Base-by-base conservation (phyloP, 2,797 vertebrate species). In the Crax fasciolata region DNA sequence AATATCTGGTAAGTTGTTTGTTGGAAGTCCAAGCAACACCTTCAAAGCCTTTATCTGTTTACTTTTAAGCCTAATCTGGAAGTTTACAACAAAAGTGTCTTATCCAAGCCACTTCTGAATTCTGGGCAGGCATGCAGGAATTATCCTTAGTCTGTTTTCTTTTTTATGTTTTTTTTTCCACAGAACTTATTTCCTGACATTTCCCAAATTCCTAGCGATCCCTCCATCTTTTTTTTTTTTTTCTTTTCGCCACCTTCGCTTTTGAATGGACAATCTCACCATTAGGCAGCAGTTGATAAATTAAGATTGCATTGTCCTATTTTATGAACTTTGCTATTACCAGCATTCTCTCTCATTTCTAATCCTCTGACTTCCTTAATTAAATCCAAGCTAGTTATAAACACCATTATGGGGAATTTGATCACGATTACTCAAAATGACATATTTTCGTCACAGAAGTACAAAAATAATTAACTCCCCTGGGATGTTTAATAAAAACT, bases 371-470 rank as follows among this genome's bases (percentile, higher is more conserved):
- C 7, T 72, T 87, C 23, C 51, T 84, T 91, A 73, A 87, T 73
- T 57, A 71, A 94, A 55, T 73, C 16, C 39, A 79, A 58, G 23
- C 43, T 61, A 93, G 68, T 54, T 89, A 79, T n/a, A 90, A 93
- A 93, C 9, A 65, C 15, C 44, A 65, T 18, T 51, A 39, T 43
- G 30, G 44, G 27, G 46, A 90, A 90, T 87, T 87, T 94, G 65
- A 67, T 78, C n/a, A 73, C 52, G 32, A 65, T 72, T 89, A 90
- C 84, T 92, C 93, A 44, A 96, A 93, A 70, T 46, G 5, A 30
- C 35, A 32, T 55, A 41, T 86, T 96, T 95, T 91, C 92, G 75
- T 88, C 77, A 84, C 30, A 87, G 18, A 90, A 92, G 19, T 77
- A 94, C 38, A 49, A 95, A 95, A 95, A 75, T 14, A 84, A 66